These are phyloP conservation scores for Hylomyscus alleni DNA, from an alignment of 2,797 vertebrate species.

Conservation along the genomic window DNA sequence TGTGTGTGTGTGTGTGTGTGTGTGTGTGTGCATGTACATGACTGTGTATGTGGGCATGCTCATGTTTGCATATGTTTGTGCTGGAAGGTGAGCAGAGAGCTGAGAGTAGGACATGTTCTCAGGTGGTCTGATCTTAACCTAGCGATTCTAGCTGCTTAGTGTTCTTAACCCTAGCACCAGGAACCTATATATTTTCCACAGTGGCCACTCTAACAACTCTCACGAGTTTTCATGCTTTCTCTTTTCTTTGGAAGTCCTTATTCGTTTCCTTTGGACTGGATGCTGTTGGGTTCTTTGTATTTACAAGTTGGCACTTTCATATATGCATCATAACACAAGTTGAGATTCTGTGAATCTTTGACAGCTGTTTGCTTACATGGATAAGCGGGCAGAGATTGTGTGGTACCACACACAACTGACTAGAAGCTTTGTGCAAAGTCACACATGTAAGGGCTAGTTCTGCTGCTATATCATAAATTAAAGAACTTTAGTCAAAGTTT, in stretches of 20 bases:
- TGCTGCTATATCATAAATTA: neutral
- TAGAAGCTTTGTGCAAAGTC: neutral
- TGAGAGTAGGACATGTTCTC: neutral
- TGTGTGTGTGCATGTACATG: neutral
- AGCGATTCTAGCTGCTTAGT: neutral
- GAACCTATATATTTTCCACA: neutral
- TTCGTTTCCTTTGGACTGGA: neutral
- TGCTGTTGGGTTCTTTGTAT: neutral
- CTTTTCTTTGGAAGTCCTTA: neutral
- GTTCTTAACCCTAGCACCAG: accelerated
- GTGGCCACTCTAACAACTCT: neutral
- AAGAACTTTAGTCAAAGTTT: neutral
- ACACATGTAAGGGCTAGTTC: neutral
- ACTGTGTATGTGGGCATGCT: neutral
- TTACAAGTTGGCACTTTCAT: neutral
- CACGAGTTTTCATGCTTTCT: neutral
- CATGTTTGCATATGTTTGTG: no score
- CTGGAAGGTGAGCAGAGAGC: neutral
- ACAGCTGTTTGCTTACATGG: neutral
- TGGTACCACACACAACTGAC: no score
- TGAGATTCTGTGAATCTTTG: neutral
- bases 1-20: neutral
- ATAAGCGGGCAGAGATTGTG: neutral
- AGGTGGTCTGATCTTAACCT: neutral
- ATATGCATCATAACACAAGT: accelerated